Evolutionary conservation across 2,888 invertebrate genomes (phyloP), one percentile per base, ranked within the genome.

Genomic region (Cephonodes hylas): DNA sequence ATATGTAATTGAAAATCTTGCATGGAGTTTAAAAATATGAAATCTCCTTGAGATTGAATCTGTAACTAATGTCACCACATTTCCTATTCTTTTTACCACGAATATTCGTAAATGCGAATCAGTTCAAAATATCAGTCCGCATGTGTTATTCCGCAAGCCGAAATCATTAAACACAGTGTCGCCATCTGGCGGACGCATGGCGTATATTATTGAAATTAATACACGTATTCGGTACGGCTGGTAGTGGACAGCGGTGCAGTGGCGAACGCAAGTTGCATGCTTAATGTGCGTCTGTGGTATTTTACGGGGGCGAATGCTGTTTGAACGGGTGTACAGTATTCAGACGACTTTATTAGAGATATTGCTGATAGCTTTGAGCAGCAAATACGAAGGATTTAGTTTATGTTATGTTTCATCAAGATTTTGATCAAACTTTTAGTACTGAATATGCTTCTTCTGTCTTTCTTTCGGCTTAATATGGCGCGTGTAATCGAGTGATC

Each of bases 171-270:
- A 38, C 38, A 38, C 38, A 38, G 38, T 48, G n/a, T 15, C 53
- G 44, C 20, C 57, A 57, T 34, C 22, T 56, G 20, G 42, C 31
- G 44, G 42, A 61, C 44, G 56, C 60, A 42, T 46, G 38, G 31
- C 44, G 42, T 62, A 46, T 62, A 63, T 58, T 62, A 64, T 61
- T 61, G 63, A 66, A 66, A 66, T 66, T 66, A 66, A 66, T 66
- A 59, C 63, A 63, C 61, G 63, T 38, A 38, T 38, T 38, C 38
- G n/a, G n/a, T 13, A 38, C 34, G 13, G n/a, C n/a, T 38, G 38
- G 38, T 60, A 63, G 53, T 15, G 42, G 31, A 59, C 62, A 62
- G 58, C 61, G 53, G 22, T 61, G 60, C 65, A 60, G n/a, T 10
- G 18, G 13, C 13, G 38, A 42, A 59, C 63, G 60, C 63, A 58